Evolutionary conservation across 2,888 invertebrate genomes (phyloP).

Genomic region (Lithophane semibrunnea): DNA sequence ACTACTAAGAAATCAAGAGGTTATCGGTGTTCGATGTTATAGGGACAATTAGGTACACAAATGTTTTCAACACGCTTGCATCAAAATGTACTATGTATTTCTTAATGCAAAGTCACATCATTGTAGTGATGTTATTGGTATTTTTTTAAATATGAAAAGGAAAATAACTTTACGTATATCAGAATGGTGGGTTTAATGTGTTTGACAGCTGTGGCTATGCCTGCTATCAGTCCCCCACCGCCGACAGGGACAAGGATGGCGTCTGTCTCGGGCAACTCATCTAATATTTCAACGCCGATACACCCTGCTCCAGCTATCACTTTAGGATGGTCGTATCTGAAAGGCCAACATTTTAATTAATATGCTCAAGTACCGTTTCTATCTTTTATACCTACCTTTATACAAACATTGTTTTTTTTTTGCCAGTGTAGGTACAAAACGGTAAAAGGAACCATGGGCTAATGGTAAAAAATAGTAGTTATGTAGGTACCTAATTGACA

Average conservation of each 20-base stretch:
- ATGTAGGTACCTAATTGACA: too few relatives aligned
- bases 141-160: neutral
- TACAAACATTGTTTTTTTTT: neutral
- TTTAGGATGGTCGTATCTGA: conserved; percentile 97
- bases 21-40: conserved; percentile 21
- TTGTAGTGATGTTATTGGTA: too few relatives aligned
- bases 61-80: neutral
- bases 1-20: conserved; percentile 24
- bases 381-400: neutral
- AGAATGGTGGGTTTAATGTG: conserved; percentile 93
- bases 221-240: conserved; percentile 97
- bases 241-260: conserved; percentile 97
- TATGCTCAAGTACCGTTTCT: neutral
- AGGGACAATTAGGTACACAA: neutral
- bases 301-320: conserved; percentile 98
- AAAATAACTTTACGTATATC: conserved; percentile 92
- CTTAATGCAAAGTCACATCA: neutral
- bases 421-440: neutral
- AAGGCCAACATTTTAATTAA: conserved; percentile 33
- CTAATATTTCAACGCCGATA: conserved; percentile 96
- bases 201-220: conserved; percentile 95
- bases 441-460: neutral
- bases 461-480: too few relatives aligned
- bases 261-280: conserved; percentile 95
- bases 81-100: neutral